phyloP scores from a whole-genome alignment of 1,140 invertebrate species.

The Sipha flava region DNA sequence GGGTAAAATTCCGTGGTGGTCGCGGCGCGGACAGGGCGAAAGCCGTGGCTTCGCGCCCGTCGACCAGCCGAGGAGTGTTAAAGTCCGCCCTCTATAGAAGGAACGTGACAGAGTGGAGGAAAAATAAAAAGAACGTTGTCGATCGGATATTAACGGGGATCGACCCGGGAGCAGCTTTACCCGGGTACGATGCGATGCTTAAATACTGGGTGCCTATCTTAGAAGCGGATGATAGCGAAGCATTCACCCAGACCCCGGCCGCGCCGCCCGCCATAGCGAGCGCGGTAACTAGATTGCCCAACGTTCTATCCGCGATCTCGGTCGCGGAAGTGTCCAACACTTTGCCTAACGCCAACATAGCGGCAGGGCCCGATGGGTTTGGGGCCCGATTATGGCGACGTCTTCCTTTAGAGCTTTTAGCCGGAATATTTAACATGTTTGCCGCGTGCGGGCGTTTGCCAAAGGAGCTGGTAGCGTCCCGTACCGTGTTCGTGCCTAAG shows the following conservation, averaged over 20 bases:
- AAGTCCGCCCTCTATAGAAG: background rate
- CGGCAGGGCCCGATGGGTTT: background rate
- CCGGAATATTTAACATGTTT: background rate
- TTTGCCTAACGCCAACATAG: background rate
- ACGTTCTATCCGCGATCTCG: rapidly evolving
- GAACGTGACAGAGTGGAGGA: background rate
- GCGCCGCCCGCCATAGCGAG: background rate
- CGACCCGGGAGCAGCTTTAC: rapidly evolving
- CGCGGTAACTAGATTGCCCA: background rate
- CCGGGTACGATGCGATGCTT: rapidly evolving
- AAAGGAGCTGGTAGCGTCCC: background rate
- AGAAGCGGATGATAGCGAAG: background rate
- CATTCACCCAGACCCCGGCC: background rate
- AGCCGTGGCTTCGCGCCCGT: background rate
- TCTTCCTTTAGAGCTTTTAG: background rate
- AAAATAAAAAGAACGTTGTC: rapidly evolving
- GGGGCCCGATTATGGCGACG: background rate
- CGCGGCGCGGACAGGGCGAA: too few species aligned
- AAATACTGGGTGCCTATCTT: background rate
- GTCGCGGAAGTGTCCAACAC: background rate
- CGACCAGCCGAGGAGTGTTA: background rate
- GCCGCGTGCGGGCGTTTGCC: background rate
- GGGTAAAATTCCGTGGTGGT: background rate
- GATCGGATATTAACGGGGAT: background rate
- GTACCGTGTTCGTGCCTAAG: background rate